Evolutionary conservation across 2,888 invertebrate species (phyloP).

Genomic region (Dryobotodes eremita): DNA sequence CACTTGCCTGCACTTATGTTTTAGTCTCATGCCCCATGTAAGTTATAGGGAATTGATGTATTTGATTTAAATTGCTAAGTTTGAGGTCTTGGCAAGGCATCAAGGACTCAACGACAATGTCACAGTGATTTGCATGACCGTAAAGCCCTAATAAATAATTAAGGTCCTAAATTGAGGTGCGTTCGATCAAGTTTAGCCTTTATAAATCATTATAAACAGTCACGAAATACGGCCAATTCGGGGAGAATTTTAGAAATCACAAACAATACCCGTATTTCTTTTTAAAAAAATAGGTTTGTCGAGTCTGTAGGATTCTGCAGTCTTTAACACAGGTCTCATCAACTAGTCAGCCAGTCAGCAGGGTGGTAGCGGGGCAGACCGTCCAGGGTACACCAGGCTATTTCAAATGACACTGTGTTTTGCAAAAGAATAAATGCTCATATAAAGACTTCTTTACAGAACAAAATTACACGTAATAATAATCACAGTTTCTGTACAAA

Average conservation of each 20-base stretch:
- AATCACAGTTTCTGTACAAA: constrained; percentile 33
- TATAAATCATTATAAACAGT: neutral
- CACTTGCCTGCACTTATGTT: neutral
- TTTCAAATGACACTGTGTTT: no score
- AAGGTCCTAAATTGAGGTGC: neutral
- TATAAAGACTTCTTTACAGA: constrained; percentile 5
- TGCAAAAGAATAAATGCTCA: constrained; percentile 3
- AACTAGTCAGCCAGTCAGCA: neutral
- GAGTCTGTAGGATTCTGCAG: neutral
- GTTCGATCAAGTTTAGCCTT: neutral
- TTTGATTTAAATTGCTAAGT: neutral
- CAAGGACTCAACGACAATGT: neutral
- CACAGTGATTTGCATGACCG: neutral
- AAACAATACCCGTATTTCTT: neutral
- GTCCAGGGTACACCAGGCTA: no score
- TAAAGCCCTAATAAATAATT: neutral
- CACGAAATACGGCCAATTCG: neutral
- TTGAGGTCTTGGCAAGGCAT: neutral
- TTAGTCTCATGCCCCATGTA: neutral
- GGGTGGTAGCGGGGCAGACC: no score
- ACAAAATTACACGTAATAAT: constrained; percentile 7
- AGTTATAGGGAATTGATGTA: neutral
- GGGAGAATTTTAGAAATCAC: neutral
- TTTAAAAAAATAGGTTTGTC: no score
- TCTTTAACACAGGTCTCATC: neutral